Conservation (phyloP, 92 coral and sea anemone species). For the Epizoanthus rinbou region DNA sequence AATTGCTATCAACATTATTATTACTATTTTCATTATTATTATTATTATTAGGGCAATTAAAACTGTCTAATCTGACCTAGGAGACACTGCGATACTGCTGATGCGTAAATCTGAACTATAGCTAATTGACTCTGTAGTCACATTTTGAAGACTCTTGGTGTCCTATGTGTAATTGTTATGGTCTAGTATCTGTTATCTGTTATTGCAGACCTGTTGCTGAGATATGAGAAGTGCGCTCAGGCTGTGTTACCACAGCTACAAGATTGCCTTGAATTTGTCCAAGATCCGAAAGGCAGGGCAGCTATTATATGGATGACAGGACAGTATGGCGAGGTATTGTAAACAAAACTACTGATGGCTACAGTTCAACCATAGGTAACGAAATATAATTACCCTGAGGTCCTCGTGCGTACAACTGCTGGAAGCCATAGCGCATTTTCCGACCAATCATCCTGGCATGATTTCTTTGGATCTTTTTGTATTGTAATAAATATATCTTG, state of each 20-base stretch:
- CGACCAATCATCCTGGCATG: neutral
- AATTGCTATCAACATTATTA: no score
- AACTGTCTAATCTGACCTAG: no score
- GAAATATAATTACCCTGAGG: neutral
- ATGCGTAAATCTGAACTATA: no score
- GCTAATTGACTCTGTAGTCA: no score
- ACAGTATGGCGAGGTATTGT: conserved; percentile 92
- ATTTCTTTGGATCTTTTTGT: neutral
- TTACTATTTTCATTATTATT: no score
- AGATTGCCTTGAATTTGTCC: conserved; percentile 81
- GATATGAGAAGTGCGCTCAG: conserved; percentile 81
- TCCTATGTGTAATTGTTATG: no score
- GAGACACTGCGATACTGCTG: no score
- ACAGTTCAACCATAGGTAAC: neutral
- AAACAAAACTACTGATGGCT: neutral
- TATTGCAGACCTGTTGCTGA: conserved; percentile 72
- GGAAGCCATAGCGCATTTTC: neutral
- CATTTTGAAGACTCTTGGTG: no score
- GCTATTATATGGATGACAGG: conserved; percentile 93
- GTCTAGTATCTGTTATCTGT: no score
- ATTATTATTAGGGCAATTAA: no score
- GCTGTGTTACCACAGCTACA: conserved; percentile 84
- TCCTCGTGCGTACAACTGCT: neutral
- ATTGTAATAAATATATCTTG: no score
- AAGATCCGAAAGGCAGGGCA: conserved; percentile 83